Conservation (phyloP, 2,797 vertebrate genomes). For the Ptychobarbus kaznakovi region DNA sequence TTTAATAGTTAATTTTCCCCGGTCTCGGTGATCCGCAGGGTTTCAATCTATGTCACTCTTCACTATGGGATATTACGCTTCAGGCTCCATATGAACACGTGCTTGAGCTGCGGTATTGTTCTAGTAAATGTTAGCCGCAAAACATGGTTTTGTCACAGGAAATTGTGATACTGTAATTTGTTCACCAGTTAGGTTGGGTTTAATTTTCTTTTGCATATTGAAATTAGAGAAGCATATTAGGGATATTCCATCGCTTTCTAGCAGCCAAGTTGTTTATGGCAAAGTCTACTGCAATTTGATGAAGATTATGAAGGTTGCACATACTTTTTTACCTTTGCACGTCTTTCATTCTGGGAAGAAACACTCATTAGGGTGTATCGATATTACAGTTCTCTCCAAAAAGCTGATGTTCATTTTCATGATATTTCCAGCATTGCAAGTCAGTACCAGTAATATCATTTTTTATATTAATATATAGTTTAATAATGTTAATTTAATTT, state of each 20-base stretch:
- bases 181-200: neutral
- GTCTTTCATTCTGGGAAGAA: neutral
- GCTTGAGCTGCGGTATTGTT: constrained; percentile 69
- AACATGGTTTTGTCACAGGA: neutral
- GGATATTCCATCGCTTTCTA: neutral
- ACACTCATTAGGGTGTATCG: neutral
- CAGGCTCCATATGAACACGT: constrained; percentile 66
- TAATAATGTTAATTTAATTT: neutral
- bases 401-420: neutral
- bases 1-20: constrained; percentile 80
- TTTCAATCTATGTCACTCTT: constrained; percentile 70
- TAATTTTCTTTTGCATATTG: constrained; percentile 24
- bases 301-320: neutral
- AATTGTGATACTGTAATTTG: constrained; percentile 5
- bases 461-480: neutral
- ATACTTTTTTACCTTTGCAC: neutral
- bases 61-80: constrained; percentile 63
- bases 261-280: neutral
- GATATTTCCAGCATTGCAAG: neutral
- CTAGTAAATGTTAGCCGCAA: constrained; percentile 65
- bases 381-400: neutral
- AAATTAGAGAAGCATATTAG: constrained; percentile 14
- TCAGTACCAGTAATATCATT: neutral
- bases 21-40: constrained; percentile 67
- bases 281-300: neutral